Evolutionary conservation across 1,140 invertebrate genomes (phyloP).

Genomic region (Papilio helenus): DNA sequence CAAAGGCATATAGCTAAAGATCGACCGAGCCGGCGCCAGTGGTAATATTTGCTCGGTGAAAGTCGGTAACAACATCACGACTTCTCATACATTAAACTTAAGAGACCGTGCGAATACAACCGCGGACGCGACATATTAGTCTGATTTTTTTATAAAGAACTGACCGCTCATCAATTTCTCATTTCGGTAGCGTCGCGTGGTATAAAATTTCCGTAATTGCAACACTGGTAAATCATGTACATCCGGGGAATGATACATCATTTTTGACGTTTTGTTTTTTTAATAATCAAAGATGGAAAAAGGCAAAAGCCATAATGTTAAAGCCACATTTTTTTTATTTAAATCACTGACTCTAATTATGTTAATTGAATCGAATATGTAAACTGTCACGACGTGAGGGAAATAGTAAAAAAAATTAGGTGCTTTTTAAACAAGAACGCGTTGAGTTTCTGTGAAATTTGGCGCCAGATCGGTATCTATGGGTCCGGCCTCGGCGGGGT

Average conservation of each 20-base stretch:
- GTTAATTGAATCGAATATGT: conserved; percentile 19
- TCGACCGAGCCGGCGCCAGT: conserved; percentile 51
- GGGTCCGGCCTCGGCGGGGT: conserved; percentile 44
- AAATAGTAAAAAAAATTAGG: conserved; percentile 46
- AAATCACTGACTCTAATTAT: conserved; percentile 14
- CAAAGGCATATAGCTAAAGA: conserved; percentile 35
- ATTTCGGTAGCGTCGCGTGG: conserved; percentile 57
- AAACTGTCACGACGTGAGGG: conserved; percentile 13
- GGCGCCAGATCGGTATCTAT: conserved; percentile 71
- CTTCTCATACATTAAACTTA: conserved; percentile 71
- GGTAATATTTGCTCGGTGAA: conserved; percentile 69
- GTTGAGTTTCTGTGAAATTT: conserved; percentile 77
- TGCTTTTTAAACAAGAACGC: conserved; percentile 54
- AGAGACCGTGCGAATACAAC: conserved; percentile 68
- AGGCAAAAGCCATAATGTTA: not conserved
- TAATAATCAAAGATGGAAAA: not conserved
- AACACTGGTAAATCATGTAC: conserved; percentile 16
- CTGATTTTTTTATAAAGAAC: conserved; percentile 56
- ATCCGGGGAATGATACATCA: conserved; percentile 11
- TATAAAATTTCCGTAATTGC: conserved; percentile 56
- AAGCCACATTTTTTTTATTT: not conserved
- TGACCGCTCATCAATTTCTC: conserved; percentile 67
- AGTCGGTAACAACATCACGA: conserved; percentile 67
- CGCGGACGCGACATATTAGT: conserved; percentile 60
- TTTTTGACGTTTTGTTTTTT: conserved; percentile 17